Evolutionary conservation across 2,888 invertebrate genomes (phyloP).

Genomic region (Parasteatoda lunata): DNA sequence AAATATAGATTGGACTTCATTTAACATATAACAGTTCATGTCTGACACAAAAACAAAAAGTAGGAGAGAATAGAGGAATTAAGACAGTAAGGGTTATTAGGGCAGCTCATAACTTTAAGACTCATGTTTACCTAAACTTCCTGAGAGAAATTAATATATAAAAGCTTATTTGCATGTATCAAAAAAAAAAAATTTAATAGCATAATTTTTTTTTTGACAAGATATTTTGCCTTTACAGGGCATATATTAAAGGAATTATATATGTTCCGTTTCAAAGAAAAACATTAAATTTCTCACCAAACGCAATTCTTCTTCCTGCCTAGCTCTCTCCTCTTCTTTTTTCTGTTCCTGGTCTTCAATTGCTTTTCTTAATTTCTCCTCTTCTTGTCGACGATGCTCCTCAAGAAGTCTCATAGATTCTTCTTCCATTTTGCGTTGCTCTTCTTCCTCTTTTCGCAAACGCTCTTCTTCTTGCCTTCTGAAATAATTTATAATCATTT

Average conservation of each 20-base stretch:
- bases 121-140: too few relatives aligned
- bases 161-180: too few relatives aligned
- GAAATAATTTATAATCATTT: too few relatives aligned
- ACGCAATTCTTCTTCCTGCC: slow-evolving; percentile 67
- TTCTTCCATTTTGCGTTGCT: slow-evolving; percentile 86
- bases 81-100: not conserved
- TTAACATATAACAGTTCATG: too few relatives aligned
- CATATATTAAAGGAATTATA: not conserved
- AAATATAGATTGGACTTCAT: too few relatives aligned
- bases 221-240: too few relatives aligned
- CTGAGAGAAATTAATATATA: too few relatives aligned
- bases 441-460: slow-evolving; percentile 86
- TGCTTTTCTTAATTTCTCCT: slow-evolving; percentile 88
- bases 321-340: slow-evolving; percentile 67
- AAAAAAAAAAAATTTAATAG: too few relatives aligned
- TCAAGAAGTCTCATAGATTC: slow-evolving; percentile 79
- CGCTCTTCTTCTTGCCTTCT: slow-evolving; percentile 79
- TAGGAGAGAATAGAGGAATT: not conserved
- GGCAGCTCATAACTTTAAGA: not conserved
- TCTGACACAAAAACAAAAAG: too few relatives aligned
- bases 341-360: slow-evolving; percentile 77
- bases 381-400: slow-evolving; percentile 87
- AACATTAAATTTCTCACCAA: slow-evolving; percentile 18
- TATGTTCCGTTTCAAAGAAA: not conserved
- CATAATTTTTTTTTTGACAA: too few relatives aligned